Percentiles rank a stretch among this genome's conserved stretches.
Evolutionary conservation across 2,797 vertebrate species (phyloP).

Genomic region (Coracias cyanogaster): DNA sequence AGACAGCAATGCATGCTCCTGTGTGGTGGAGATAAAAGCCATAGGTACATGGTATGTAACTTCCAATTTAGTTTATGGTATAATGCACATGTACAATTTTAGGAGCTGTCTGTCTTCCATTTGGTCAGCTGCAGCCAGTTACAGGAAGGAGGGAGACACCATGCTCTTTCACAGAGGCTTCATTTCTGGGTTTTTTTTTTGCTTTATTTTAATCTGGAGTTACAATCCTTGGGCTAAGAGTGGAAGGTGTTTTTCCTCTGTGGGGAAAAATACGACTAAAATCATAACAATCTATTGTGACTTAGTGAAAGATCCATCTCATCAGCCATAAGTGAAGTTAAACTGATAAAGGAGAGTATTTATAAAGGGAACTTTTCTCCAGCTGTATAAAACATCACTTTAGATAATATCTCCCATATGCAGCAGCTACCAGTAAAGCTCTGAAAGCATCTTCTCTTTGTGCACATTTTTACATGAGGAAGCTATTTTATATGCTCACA

Average conservation of each 20-base stretch:
- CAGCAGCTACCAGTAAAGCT: neutral
- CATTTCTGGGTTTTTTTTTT: neutral
- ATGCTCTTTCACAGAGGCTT: neutral
- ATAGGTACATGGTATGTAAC: neutral
- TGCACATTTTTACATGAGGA: neutral
- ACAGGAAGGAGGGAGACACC: neutral
- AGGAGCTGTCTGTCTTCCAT: neutral
- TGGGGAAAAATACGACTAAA: neutral
- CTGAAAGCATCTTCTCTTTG: neutral
- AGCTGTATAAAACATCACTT: neutral
- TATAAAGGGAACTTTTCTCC: neutral
- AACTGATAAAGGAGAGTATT: neutral
- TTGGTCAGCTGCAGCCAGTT: neutral
- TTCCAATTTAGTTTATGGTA: constrained; percentile 25
- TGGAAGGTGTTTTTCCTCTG: neutral
- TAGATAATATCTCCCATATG: neutral
- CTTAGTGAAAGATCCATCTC: neutral
- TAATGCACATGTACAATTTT: constrained; percentile 10
- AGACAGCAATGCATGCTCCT: neutral
- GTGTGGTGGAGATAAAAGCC: neutral
- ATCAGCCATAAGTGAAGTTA: neutral
- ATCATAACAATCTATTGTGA: neutral
- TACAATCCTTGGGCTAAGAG: neutral
- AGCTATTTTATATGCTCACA: neutral
- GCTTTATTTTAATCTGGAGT: neutral